Percentiles rank a stretch among this genome's conserved stretches.
Conservation (phyloP, 2,888 invertebrate species). For the Amphipoea oculea region DNA sequence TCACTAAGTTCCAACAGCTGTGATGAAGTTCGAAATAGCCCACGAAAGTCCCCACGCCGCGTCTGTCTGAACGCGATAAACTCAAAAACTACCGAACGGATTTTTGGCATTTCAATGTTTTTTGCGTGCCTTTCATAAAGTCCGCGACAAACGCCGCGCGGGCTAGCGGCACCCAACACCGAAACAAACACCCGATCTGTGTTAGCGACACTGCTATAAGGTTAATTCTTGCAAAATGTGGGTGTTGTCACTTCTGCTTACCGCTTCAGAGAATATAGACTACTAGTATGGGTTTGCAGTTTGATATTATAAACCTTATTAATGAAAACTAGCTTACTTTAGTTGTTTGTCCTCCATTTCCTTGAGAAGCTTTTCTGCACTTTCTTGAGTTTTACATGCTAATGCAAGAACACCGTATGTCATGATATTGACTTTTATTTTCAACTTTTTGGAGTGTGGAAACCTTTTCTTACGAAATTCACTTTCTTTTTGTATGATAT, state of each 20-base stretch:
- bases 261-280: neutral
- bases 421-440: slow-evolving; percentile 92
- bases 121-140: neutral
- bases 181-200: neutral
- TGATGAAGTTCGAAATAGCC: neutral
- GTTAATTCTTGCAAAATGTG: neutral
- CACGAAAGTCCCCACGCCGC: neutral
- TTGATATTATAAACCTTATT: neutral
- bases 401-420: slow-evolving; percentile 97
- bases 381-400: slow-evolving; percentile 92
- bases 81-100: too few species aligned
- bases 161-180: neutral
- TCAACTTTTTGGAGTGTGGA: slow-evolving; percentile 82
- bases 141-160: neutral
- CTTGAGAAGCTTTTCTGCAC: slow-evolving; percentile 92
- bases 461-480: slow-evolving; percentile 77
- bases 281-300: neutral
- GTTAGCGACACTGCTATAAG: neutral
- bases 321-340: slow-evolving; percentile 83
- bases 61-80: too few species aligned
- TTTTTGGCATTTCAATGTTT: neutral
- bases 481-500: slow-evolving; percentile 89
- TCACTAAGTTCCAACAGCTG: neutral
- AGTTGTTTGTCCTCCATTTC: slow-evolving; percentile 93
- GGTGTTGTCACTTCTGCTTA: neutral